Evolutionary conservation across 2,113 vertebrate genomes (phyloP).

Genomic region (Corydoras sp.): DNA sequence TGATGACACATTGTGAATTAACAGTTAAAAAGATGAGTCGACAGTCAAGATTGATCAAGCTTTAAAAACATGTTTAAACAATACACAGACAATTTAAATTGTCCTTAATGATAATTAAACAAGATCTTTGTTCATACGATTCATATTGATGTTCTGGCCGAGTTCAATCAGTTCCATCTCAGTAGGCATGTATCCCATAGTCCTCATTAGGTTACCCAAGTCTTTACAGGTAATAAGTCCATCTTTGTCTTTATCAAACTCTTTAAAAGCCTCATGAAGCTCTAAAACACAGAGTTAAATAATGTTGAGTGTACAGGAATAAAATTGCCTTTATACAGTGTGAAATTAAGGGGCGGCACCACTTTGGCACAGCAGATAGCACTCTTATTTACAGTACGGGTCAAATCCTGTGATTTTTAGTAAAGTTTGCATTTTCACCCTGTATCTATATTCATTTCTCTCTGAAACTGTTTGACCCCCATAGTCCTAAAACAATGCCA

Average conservation of each 20-base stretch:
- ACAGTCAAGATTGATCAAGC: not conserved
- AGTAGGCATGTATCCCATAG: constrained; percentile 98
- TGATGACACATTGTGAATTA: not conserved
- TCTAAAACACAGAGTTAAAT: constrained; percentile 58
- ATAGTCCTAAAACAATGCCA: too few species aligned
- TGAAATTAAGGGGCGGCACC: too few species aligned
- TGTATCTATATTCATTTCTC: too few species aligned
- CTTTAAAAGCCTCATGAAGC: constrained; percentile 84
- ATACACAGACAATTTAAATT: not conserved
- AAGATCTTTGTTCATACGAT: constrained; percentile 68
- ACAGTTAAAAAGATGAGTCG: not conserved
- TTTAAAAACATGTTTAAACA: not conserved
- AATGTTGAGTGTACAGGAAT: too few species aligned
- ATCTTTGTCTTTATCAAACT: constrained; percentile 94
- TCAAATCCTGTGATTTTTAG: too few species aligned
- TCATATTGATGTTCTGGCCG: constrained; percentile 97
- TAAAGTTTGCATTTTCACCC: too few species aligned
- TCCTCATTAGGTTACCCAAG: constrained; percentile 94
- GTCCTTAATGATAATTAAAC: not conserved
- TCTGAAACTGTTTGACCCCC: too few species aligned
- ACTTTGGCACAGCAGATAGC: too few species aligned
- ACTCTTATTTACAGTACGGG: too few species aligned
- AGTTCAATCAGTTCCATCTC: constrained; percentile 96
- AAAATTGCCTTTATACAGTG: too few species aligned
- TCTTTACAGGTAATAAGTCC: constrained; percentile 92